Evolutionary conservation across 2,797 vertebrate genomes (phyloP), one percentile per base, ranked within the genome.

Genomic region (Allobates femoralis): DNA sequence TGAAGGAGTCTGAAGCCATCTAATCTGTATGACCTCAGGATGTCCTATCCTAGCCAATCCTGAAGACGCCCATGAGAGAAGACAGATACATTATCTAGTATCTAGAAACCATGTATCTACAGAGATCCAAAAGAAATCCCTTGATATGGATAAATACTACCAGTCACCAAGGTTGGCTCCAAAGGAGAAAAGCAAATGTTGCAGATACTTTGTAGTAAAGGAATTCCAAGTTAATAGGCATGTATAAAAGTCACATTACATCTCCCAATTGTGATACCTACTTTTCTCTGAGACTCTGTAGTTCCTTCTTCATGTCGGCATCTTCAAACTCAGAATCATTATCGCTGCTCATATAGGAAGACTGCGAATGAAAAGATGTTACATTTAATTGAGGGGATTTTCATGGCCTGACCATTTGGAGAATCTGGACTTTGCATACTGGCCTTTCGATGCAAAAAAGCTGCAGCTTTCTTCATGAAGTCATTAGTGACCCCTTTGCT

Each of bases 301-400:
- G 91, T 86, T 99, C 98, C 86, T 90, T 97, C 93, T 97, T 99
- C 91, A 99, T 96, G 89, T 99, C 98, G 0, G 96, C 95, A 2
- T 99, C 98, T 90, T 99, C 98, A 89, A 98, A 96, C 90, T 99
- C 98, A 0, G 98, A 99, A 92, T 99, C 98, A 1, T 99, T 99
- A 90, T 99, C 98, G 0, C 98, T 99, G 95, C 98, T 99, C 92
- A 96, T 94, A 79, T 97, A 99, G 0, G 97, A 97, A 0, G 97
- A 97, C 89, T 96, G 96, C 0, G 95, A 96, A 91, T 96, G 94
- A 90, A 95, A 95, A 83, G 95, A 95, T 0, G 95, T 94, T 56
- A 96, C 87, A 30, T 94, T 95, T 91, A n/a, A 96, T 95, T 53
- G 94, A 93, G 0, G 95, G 95, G 53, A 95, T 92, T 87, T 94